phyloP scores from a whole-genome alignment of 2,113 vertebrate genomes.

The Columba livia region DNA sequence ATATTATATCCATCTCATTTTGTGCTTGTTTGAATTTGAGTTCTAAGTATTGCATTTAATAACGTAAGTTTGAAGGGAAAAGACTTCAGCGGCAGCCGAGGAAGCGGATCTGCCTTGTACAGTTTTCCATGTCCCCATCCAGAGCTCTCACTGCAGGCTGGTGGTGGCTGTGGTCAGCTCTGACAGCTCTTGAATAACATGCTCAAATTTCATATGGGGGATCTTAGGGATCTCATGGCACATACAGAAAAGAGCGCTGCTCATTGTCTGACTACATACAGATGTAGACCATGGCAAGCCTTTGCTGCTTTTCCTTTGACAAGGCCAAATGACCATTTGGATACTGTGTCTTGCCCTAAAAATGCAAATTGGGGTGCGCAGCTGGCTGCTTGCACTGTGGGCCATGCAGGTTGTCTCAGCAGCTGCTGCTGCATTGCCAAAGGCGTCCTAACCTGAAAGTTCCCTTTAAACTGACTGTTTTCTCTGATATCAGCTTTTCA shows the following conservation, averaged over 20 bases:
- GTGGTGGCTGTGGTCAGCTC: background rate
- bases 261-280: background rate
- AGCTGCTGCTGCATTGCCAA: background rate
- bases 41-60: background rate
- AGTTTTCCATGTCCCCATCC: background rate
- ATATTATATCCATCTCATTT: background rate
- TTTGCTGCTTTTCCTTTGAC: background rate
- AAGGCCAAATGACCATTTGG: background rate
- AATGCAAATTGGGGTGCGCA: background rate
- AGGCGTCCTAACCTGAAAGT: background rate
- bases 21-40: background rate
- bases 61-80: background rate
- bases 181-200: background rate
- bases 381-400: background rate
- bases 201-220: background rate
- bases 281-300: background rate
- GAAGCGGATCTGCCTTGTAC: background rate
- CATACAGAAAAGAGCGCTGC: background rate
- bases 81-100: background rate
- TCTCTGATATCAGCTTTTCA: background rate
- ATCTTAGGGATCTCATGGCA: background rate
- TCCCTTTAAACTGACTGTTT: background rate
- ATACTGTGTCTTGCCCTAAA: background rate
- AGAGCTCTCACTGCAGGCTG: background rate
- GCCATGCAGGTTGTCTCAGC: background rate